Conservation (phyloP, 2,888 invertebrate genomes). For the Polydrusus tereticollis region DNA sequence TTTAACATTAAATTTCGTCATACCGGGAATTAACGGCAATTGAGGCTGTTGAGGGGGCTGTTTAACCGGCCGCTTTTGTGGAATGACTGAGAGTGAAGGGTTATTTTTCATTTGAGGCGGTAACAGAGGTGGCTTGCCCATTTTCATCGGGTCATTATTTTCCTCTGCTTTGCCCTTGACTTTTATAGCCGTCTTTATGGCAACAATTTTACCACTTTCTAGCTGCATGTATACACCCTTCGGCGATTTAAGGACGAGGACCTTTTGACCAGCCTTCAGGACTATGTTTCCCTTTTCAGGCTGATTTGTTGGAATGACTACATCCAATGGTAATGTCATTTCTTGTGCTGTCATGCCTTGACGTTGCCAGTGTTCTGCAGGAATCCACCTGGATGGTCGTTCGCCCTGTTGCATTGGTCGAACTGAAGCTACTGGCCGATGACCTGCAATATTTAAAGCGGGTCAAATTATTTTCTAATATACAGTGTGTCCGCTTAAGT, state of each 20-base stretch:
- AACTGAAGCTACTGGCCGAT: constrained; percentile 72
- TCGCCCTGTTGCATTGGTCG: constrained; percentile 82
- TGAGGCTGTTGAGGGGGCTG: constrained; percentile 43
- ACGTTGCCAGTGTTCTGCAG: constrained; percentile 90
- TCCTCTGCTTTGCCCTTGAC: constrained; percentile 71
- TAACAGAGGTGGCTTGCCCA: constrained; percentile 52
- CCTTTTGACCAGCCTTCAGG: constrained; percentile 93
- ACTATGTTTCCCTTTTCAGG: constrained; percentile 91
- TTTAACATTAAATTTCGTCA: constrained; percentile 63
- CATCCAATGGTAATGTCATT: constrained; percentile 91
- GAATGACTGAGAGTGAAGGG: constrained; percentile 73
- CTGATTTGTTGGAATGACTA: constrained; percentile 92
- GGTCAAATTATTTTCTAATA: background rate
- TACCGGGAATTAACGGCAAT: constrained; percentile 54
- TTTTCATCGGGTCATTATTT: constrained; percentile 65
- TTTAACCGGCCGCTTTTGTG: constrained; percentile 62
- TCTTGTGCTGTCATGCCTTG: constrained; percentile 89
- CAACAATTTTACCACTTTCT: constrained; percentile 94
- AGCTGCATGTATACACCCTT: constrained; percentile 97
- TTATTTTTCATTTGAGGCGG: constrained; percentile 71
- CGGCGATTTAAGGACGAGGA: constrained; percentile 93
- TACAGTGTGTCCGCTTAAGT: background rate
- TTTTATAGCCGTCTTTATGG: constrained; percentile 86
- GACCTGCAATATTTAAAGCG: constrained; percentile 46
- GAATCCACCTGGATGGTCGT: constrained; percentile 77